phyloP scores from a whole-genome alignment of 2,797 vertebrate species.

The Enteromius radiatus region DNA sequence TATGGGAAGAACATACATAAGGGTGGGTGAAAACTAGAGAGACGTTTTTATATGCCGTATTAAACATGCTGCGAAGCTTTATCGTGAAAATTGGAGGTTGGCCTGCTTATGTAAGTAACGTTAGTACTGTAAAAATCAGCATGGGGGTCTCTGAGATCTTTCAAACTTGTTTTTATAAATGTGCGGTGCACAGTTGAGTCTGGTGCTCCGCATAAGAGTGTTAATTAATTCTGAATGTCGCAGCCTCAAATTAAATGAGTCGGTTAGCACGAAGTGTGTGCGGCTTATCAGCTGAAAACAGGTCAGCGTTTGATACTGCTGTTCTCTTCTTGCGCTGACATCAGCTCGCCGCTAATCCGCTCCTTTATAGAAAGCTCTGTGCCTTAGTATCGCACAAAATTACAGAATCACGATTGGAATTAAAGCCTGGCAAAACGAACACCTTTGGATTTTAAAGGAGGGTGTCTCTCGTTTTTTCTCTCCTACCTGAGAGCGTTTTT shows the following conservation, averaged over 20 bases:
- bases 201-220: constrained; percentile 64
- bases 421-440: constrained; percentile 46
- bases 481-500: constrained; percentile 4
- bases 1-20: constrained; percentile 66
- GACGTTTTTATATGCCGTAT: not conserved
- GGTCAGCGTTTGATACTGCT: constrained; percentile 80
- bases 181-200: constrained; percentile 64
- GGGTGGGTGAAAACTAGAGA: constrained; percentile 31
- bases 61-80: constrained; percentile 10
- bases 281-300: constrained; percentile 83
- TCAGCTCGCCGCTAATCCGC: constrained; percentile 77
- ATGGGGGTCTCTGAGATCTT: constrained; percentile 22
- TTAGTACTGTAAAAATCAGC: not conserved
- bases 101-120: constrained; percentile 1
- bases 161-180: constrained; percentile 45
- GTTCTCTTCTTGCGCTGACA: constrained; percentile 76
- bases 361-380: constrained; percentile 74
- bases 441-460: constrained; percentile 40
- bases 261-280: constrained; percentile 73
- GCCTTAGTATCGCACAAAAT: constrained; percentile 55
- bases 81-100: constrained; percentile 12
- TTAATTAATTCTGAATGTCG: constrained; percentile 83
- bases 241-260: constrained; percentile 79
- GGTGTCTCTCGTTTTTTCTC: constrained; percentile 9
- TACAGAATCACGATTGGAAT: constrained; percentile 57